Evolutionary conservation across 2,888 invertebrate species (phyloP).

Genomic region (Hirtodrosophila cameraria): DNA sequence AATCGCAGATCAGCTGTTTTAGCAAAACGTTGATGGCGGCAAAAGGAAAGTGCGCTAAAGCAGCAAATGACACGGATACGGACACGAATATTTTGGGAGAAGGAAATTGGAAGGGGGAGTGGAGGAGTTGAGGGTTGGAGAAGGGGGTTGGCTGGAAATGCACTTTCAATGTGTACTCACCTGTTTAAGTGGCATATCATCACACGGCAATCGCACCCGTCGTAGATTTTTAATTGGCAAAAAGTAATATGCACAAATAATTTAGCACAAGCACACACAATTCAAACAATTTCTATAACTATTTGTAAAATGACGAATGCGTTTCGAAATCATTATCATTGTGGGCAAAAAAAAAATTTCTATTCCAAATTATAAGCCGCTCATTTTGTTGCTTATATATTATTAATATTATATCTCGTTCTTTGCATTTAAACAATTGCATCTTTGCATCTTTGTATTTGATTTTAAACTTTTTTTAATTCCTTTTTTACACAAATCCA

Average conservation of each 20-base stretch:
- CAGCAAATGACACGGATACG: constrained; percentile 9
- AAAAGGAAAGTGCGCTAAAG: constrained; percentile 24
- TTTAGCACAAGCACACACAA: constrained; percentile 60
- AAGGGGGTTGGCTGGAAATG: neutral
- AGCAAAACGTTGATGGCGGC: constrained; percentile 36
- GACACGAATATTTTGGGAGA: constrained; percentile 5
- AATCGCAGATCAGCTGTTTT: constrained; percentile 70
- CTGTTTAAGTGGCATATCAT: constrained; percentile 84
- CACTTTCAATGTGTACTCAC: constrained; percentile 65
- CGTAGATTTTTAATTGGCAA: constrained; percentile 80
- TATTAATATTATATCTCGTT: too few species aligned
- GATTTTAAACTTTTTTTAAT: constrained; percentile 22
- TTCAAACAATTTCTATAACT: constrained; percentile 34
- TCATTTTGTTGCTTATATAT: constrained; percentile 22
- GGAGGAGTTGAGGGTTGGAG: too few species aligned
- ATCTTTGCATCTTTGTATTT: constrained; percentile 49
- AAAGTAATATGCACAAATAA: constrained; percentile 68
- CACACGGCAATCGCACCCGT: constrained; percentile 82
- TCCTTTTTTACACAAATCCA: constrained; percentile 35
- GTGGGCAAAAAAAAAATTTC: constrained; percentile 33
- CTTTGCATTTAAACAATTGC: constrained; percentile 61
- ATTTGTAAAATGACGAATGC: constrained; percentile 40
- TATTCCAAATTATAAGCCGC: constrained; percentile 39
- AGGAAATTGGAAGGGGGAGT: constrained; percentile 14
- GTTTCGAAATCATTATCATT: constrained; percentile 41